Evolutionary conservation across 2,113 vertebrate species (phyloP), one percentile per base, ranked within the genome.

Genomic region (Pollimyrus isidori): DNA sequence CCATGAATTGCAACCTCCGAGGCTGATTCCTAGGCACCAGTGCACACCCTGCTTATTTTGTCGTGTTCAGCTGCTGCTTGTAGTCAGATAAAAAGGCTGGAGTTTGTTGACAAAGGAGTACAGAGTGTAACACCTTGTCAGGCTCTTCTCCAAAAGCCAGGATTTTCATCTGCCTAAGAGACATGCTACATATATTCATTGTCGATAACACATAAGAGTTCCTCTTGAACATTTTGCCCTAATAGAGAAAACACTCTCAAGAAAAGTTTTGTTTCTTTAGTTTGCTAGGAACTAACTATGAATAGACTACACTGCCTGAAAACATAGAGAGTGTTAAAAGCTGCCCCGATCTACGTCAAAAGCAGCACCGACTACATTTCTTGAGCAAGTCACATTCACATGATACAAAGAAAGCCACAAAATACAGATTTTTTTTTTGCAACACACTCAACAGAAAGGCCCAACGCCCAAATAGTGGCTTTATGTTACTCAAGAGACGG

Each of bases 71-170:
- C 93, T 95, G 94, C 92, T 94, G 89, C 93, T 94, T 92, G 88
- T 94, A 94, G 92, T 93, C 92, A 92, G 93, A 95, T 90, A 90
- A 95, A 91, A 91, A 91, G 92, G 90, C 90, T 94, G 90, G 93
- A 92, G 93, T 92, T 89, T 95, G 95, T 95, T 91, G 90, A 95
- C 95, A 93, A 95, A 93, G 93, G 93, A 93, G 92, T 92, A 93
- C 52, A 89, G 93, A 96, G 95, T 89, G 76, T 94, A 93, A 93
- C 94, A 95, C 93, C 94, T 95, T 94, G 90, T n/a, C 88, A 95
- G 92, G 92, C 91, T 21, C 76, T 26, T 42, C 58, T 95, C 94
- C 95, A 94, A 93, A 89, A 89, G 88, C 90, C 90, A 86, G 30
- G 93, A 92, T 94, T 96, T 94, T 93, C 93, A 91, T 90, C 21